Evolutionary conservation across 2,113 vertebrate genomes (phyloP), one percentile per base, ranked within the genome.

Genomic region (Hippolais icterina): DNA sequence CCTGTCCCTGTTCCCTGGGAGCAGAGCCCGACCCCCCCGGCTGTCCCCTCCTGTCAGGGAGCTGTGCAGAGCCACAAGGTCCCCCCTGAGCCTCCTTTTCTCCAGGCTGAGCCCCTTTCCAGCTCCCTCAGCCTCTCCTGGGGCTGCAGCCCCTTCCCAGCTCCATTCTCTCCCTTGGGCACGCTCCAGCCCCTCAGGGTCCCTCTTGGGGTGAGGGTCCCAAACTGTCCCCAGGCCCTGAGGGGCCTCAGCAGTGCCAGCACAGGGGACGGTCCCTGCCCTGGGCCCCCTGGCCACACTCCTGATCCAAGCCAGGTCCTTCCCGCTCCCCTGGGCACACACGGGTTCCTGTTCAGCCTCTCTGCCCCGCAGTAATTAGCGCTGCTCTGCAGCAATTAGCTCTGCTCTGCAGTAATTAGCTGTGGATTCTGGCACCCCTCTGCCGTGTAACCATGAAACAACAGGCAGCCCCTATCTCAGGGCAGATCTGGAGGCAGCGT

Each of bases 81-180:
- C 23, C 29, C 83, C 27, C 84, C 64, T 41, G 74, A 79, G n/a
- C 39, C 54, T 39, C 56, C 39, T 54, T 24, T 54, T 0, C 64
- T n/a, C 64, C 84, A 70, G 47, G 12, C 64, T 70, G 23, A 61
- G n/a, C 84, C 46, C 63, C 54, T 71, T 75, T 16, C 10, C 56
- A 71, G 75, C 49, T 87, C 75, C 56, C n/a, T 29, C 41, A 54
- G 56, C n/a, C 0, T 0, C 15, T 70, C 28, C 74, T 53, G 47
- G 19, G 0, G 47, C 29, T 87, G 42, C 65, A 35, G 25, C 0
- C 42, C 24, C 76, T 49, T 35, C 27, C 14, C 64, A 29, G 39
- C 47, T 47, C 64, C 0, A 0, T 29, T 69, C 64, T 47, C n/a
- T 16, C 1, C 42, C 0, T 42, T 28, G 35, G 8, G 10, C 42